These are phyloP conservation scores for Ciconia nigra DNA, from an alignment of 2,797 vertebrate genomes.

Conservation along the genomic window DNA sequence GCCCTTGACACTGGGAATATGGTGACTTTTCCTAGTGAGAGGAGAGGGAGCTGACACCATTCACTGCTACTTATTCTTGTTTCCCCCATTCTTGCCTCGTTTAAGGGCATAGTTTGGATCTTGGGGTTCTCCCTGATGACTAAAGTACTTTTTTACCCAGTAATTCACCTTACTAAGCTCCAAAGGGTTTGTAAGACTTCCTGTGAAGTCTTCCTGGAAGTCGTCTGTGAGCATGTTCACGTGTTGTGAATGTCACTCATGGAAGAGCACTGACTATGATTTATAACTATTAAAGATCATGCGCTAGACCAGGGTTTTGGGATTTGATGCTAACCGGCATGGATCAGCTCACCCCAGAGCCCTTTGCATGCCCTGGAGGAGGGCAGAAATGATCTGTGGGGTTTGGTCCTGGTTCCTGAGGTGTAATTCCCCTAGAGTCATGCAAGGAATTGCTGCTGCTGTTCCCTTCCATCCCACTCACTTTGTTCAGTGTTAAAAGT, in stretches of 20 bases:
- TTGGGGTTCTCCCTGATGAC: neutral
- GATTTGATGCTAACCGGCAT: neutral
- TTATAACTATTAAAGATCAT: neutral
- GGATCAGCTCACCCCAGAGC: neutral
- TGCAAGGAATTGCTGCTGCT: neutral
- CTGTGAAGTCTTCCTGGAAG: neutral
- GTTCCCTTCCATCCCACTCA: neutral
- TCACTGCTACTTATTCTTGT: neutral
- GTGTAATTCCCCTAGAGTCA: neutral
- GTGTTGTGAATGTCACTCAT: neutral
- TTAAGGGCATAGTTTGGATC: neutral
- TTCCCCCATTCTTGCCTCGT: neutral
- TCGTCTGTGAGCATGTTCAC: neutral
- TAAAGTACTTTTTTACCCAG: neutral
- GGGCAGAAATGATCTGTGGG: neutral
- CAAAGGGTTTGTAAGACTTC: neutral
- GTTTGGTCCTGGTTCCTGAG: neutral
- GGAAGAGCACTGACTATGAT: neutral
- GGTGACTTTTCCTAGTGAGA: neutral
- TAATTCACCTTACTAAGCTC: neutral
- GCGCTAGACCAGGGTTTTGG: neutral
- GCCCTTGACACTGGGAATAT: neutral
- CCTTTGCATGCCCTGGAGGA: neutral
- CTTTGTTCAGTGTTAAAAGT: neutral
- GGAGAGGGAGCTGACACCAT: neutral